Evolutionary conservation across 2,888 invertebrate genomes (phyloP), one percentile per base, ranked within the genome.

Genomic region (Digitonthophagus gazella): DNA sequence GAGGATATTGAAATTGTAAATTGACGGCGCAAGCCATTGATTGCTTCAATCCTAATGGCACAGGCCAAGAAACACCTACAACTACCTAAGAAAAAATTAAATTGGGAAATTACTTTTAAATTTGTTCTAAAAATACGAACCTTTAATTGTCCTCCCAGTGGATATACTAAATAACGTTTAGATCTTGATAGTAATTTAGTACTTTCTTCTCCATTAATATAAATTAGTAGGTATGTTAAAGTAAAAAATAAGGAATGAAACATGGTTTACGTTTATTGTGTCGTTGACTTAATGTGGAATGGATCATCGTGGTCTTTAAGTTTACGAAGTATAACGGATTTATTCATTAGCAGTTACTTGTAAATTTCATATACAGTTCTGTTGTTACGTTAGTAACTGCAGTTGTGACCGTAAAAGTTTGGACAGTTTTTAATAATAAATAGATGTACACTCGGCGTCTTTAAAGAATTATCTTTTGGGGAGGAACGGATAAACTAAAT

Each of bases 1-100:
- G 72, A 0, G 72, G 66, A 76, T 89, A 90, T 76, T 90, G 90
- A 78, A 87, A 90, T 79, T 90, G 90, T 70, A 90, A 85, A 79
- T 90, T 90, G 66, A 85, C 85, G 0, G 85, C 86, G 71, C 89
- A 88, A 0, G 83, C 80, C 72, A 91, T 77, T 67, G 82, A 85
- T 67, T 88, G 83, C 61, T 86, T 87, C 0, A 84, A 82, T 5
- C 86, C 84, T 18, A 83, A 69, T 20, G 85, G 82, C 3, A 90
- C 82, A 1, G 91, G 90, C 0, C 85, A 76, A 6, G 86, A 84
- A 16, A 89, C 78, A 11, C 90, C 90, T 5, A 88, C 75, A 57
- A 90, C 80, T 2, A 90, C 80, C 90, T 90, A 83, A 68, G 82
- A 81, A 65, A 11, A 71, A 74, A 58, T 3, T 15, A 58, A 58